Evolutionary conservation across 2,113 vertebrate genomes (phyloP).

Genomic region (Tiliqua scincoides): DNA sequence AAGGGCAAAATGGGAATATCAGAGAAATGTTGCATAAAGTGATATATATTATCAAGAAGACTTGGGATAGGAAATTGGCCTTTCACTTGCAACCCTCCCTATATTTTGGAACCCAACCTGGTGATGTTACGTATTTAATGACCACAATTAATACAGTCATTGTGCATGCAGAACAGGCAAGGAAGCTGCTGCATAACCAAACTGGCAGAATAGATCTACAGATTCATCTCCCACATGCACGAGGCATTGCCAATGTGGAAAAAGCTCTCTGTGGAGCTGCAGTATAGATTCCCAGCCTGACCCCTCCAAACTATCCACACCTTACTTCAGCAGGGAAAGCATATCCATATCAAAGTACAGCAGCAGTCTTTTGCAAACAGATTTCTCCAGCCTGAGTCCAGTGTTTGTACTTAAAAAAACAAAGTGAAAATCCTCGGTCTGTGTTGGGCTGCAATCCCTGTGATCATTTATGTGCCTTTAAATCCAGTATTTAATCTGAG

Average conservation of each 20-base stretch:
- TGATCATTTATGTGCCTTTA: background rate
- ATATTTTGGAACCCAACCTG: background rate
- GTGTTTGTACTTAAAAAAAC: background rate
- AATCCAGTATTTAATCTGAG: background rate
- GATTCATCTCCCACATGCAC: background rate
- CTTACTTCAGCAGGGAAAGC: background rate
- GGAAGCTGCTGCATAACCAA: background rate
- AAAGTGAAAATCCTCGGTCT: background rate
- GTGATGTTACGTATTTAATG: background rate
- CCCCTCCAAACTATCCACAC: background rate
- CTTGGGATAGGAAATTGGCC: background rate
- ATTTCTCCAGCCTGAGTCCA: background rate
- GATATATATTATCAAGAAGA: slow-evolving; percentile 3
- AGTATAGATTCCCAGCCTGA: background rate
- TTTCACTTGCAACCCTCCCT: slow-evolving; percentile 7
- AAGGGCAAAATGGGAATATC: slow-evolving; percentile 42
- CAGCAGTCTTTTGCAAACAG: background rate
- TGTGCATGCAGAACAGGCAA: background rate
- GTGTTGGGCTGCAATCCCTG: background rate
- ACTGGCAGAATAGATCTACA: background rate
- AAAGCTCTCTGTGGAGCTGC: background rate
- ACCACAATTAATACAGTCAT: background rate
- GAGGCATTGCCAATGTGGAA: background rate
- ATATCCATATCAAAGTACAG: background rate
- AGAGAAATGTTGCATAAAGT: slow-evolving; percentile 14